Evolutionary conservation across 2,113 vertebrate genomes (phyloP).

Genomic region (Puma concolor): DNA sequence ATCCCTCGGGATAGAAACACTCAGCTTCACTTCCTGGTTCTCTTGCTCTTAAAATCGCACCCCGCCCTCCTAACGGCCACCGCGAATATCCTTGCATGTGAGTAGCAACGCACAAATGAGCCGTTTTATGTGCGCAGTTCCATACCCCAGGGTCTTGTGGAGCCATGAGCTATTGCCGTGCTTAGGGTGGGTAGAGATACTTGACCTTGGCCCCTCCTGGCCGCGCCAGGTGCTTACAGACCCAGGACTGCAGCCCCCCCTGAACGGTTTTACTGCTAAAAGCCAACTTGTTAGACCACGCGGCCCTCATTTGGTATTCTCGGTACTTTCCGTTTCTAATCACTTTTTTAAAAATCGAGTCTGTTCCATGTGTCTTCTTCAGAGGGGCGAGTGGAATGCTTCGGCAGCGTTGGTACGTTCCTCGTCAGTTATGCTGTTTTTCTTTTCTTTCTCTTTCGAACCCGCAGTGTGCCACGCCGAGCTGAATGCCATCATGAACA

Average conservation of each 20-base stretch:
- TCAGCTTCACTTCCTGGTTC: slow-evolving; percentile 54
- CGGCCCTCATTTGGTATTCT: slow-evolving; percentile 76
- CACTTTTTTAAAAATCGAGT: background rate
- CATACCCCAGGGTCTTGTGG: slow-evolving; percentile 80
- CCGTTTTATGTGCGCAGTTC: slow-evolving; percentile 79
- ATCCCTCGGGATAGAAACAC: slow-evolving; percentile 60
- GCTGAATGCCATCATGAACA: slow-evolving; percentile 99
- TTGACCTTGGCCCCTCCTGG: slow-evolving; percentile 80
- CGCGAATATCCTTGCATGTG: slow-evolving; percentile 66
- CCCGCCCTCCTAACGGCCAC: background rate
- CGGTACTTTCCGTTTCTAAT: slow-evolving; percentile 51
- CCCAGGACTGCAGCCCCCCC: slow-evolving; percentile 28
- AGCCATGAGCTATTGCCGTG: slow-evolving; percentile 77
- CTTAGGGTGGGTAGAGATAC: slow-evolving; percentile 69
- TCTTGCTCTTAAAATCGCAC: slow-evolving; percentile 63
- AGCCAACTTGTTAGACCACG: slow-evolving; percentile 62
- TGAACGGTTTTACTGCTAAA: slow-evolving; percentile 74
- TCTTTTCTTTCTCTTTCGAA: slow-evolving; percentile 55
- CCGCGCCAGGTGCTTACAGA: slow-evolving; percentile 76
- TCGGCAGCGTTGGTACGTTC: background rate
- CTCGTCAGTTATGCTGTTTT: background rate
- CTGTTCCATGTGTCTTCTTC: background rate
- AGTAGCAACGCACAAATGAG: slow-evolving; percentile 82
- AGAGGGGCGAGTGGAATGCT: background rate
- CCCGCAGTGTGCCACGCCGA: slow-evolving; percentile 96